Evolutionary conservation across 2,113 vertebrate genomes (phyloP).

Genomic region (Zosterops borbonicus): DNA sequence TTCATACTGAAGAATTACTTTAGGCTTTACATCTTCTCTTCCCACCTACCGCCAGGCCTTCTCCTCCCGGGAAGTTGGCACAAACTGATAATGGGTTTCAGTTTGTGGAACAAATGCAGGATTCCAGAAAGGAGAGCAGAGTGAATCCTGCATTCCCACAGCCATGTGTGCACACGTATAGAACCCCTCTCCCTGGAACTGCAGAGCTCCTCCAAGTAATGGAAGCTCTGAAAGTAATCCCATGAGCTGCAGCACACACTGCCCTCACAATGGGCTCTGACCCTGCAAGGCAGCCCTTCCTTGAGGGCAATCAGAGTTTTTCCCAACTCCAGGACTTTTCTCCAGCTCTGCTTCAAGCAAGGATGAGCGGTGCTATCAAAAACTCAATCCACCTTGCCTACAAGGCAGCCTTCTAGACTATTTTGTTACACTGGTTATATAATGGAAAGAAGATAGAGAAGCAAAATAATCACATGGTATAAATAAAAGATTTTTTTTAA

Average conservation of each 20-base stretch:
- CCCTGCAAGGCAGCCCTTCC: too few species aligned
- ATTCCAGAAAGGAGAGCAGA: neutral
- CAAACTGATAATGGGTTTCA: neutral
- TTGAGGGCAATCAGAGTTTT: neutral
- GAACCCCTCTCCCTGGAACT: neutral
- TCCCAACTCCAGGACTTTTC: neutral
- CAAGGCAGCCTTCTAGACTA: neutral
- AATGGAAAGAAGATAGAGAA: neutral
- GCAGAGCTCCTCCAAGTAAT: neutral
- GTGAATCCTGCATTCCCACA: fast-evolving
- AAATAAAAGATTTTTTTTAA: constrained; percentile 21
- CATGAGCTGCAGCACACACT: fast-evolving
- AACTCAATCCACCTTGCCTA: neutral
- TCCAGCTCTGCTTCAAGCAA: neutral
- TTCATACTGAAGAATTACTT: neutral
- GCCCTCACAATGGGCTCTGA: neutral
- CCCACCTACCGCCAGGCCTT: fast-evolving
- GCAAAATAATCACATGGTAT: neutral
- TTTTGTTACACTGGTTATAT: neutral
- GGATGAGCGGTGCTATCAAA: neutral
- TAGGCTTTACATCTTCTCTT: neutral
- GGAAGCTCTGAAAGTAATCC: neutral
- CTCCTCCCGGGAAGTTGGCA: fast-evolving
- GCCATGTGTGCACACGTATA: fast-evolving
- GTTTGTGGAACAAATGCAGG: neutral